phyloP scores from a whole-genome alignment of 2,797 vertebrate species.

The Rhadinocentrus ornatus region DNA sequence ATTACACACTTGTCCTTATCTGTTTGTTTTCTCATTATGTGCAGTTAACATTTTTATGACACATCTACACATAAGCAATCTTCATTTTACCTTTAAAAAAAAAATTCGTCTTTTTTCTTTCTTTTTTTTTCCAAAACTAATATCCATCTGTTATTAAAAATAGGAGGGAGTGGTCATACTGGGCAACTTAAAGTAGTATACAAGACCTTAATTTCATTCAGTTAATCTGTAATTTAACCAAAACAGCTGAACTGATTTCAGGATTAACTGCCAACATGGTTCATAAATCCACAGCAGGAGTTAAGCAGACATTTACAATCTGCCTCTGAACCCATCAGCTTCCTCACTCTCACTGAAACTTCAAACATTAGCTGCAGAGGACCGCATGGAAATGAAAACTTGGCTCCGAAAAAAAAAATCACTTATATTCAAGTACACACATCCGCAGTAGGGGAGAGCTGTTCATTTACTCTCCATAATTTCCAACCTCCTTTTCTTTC shows the following conservation, averaged over 20 bases:
- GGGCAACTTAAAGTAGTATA: conserved; percentile 65
- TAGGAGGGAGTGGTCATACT: conserved; percentile 32
- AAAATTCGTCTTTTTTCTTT: conserved; percentile 25
- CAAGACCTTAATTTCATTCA: conserved; percentile 61
- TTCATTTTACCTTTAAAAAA: conserved; percentile 38
- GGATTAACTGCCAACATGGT: conserved; percentile 58
- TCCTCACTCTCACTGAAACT: conserved; percentile 52
- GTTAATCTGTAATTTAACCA: conserved; percentile 52
- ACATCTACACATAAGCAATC: conserved; percentile 48
- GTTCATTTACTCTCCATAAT: conserved; percentile 59
- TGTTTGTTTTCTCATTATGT: conserved; percentile 41
- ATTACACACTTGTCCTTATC: conserved; percentile 48
- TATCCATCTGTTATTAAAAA: conserved; percentile 52
- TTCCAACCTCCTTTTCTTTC: conserved; percentile 34
- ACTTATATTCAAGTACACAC: conserved; percentile 60
- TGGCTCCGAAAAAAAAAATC: conserved; percentile 73
- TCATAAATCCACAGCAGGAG: conserved; percentile 65
- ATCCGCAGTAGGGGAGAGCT: conserved; percentile 59
- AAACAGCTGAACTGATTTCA: conserved; percentile 59
- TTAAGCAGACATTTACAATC: conserved; percentile 72
- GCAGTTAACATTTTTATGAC: conserved; percentile 51
- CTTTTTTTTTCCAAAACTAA: conserved; percentile 33
- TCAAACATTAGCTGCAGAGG: conserved; percentile 59
- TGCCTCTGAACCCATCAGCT: conserved; percentile 57
- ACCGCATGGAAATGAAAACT: conserved; percentile 67